phyloP scores from a whole-genome alignment of 2,888 invertebrate genomes.

The Phrixothrix hirtus region DNA sequence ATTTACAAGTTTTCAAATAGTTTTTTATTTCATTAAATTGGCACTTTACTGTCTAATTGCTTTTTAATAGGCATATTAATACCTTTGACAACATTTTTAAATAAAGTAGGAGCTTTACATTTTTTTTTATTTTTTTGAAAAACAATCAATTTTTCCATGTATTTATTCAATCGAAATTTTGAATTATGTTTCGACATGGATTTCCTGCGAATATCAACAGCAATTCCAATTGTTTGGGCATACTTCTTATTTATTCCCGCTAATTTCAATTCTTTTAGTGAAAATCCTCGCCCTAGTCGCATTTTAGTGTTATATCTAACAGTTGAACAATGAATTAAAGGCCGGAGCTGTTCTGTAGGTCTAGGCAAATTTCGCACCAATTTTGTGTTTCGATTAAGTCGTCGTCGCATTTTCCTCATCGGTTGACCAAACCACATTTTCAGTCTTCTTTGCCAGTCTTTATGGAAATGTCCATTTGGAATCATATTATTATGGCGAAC shows the following conservation, averaged over 20 bases:
- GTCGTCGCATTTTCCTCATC: constrained; percentile 83
- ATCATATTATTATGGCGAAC: constrained; percentile 93
- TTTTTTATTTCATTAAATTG: no score
- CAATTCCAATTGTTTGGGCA: constrained; percentile 88
- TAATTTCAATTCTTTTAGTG: constrained; percentile 88
- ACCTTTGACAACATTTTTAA: no score
- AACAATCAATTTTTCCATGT: constrained; percentile 85
- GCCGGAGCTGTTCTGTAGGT: constrained; percentile 81
- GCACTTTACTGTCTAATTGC: no score
- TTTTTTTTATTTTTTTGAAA: constrained; percentile 80
- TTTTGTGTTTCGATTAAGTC: constrained; percentile 81
- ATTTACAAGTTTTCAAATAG: no score
- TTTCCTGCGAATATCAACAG: constrained; percentile 88
- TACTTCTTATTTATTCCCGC: constrained; percentile 79
- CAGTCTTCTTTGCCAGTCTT: constrained; percentile 96
- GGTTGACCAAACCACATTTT: constrained; percentile 98
- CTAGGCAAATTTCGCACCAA: constrained; percentile 84
- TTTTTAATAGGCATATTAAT: no score
- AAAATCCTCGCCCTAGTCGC: constrained; percentile 91
- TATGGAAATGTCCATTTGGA: constrained; percentile 97
- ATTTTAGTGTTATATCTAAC: constrained; percentile 89
- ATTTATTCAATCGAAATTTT: constrained; percentile 90
- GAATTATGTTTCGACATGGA: constrained; percentile 90
- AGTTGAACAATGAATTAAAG: constrained; percentile 89
- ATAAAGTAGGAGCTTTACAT: no score